Evolutionary conservation across 1,140 invertebrate species (phyloP).

Genomic region (Yoshiicerus persimilis): DNA sequence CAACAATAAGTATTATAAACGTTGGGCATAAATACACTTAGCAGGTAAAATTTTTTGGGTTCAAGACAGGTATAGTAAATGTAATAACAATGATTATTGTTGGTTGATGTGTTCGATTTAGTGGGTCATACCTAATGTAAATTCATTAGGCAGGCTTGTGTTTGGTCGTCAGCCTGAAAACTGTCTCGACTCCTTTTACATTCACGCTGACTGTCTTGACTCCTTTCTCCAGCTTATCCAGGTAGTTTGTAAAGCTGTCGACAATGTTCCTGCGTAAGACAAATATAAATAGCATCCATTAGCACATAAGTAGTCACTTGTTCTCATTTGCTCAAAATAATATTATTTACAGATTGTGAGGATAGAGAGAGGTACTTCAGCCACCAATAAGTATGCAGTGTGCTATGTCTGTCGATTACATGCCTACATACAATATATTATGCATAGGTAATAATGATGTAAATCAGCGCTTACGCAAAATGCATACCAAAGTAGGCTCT

Average conservation of each 20-base stretch:
- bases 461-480: neutral
- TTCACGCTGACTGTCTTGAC: slow-evolving; percentile 48
- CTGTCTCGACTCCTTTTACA: slow-evolving; percentile 49
- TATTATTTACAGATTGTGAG: too few species aligned
- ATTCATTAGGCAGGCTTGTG: slow-evolving; percentile 27
- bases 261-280: slow-evolving; percentile 46
- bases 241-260: slow-evolving; percentile 48
- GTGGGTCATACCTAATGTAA: neutral
- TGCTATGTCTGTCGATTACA: too few species aligned
- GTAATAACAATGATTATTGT: neutral
- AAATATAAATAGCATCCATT: neutral
- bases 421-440: neutral
- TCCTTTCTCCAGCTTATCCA: slow-evolving; percentile 46
- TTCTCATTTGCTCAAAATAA: neutral
- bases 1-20: neutral
- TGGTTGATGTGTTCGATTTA: neutral
- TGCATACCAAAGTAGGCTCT: neutral
- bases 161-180: slow-evolving; percentile 46
- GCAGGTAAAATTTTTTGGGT: neutral
- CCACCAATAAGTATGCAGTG: too few species aligned
- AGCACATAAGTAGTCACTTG: neutral
- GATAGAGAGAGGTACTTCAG: too few species aligned
- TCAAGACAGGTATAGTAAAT: neutral
- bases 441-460: neutral
- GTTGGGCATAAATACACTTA: neutral